A percentile compares a stretch with the other conserved stretches of the same genome.
Evolutionary conservation across 2,797 vertebrate genomes (phyloP).

Genomic region (Loris lydekkerianus): DNA sequence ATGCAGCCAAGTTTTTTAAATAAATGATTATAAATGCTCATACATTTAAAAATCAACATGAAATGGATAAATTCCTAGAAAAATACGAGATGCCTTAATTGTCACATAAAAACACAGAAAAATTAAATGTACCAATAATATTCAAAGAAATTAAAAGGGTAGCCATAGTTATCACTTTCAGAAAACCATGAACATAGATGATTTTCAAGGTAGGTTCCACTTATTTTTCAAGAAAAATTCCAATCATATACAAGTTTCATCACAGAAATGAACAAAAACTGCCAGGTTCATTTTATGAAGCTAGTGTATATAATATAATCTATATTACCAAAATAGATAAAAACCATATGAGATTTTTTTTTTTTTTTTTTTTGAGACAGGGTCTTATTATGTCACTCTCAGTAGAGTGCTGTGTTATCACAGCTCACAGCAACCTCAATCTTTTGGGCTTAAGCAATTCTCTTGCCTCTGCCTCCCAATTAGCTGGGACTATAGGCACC

Average conservation of each 20-base stretch:
- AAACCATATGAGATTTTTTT: neutral
- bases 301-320: neutral
- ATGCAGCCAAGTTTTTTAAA: neutral
- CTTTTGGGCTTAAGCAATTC: too few relatives aligned
- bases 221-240: neutral
- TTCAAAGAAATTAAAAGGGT: neutral
- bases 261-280: neutral
- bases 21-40: neutral
- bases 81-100: neutral
- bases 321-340: neutral
- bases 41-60: conserved; percentile 9
- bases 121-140: neutral
- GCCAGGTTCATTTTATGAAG: neutral
- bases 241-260: neutral
- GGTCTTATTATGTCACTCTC: too few relatives aligned
- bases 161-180: neutral
- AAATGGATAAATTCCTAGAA: neutral
- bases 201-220: neutral
- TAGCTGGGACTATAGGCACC: too few relatives aligned
- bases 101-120: neutral
- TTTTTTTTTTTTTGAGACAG: too few relatives aligned
- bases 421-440: too few relatives aligned
- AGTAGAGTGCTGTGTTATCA: too few relatives aligned
- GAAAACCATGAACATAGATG: neutral
- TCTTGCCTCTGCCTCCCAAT: too few relatives aligned